phyloP scores from a whole-genome alignment of 2,888 invertebrate species.

The Drosophila birchii region DNA sequence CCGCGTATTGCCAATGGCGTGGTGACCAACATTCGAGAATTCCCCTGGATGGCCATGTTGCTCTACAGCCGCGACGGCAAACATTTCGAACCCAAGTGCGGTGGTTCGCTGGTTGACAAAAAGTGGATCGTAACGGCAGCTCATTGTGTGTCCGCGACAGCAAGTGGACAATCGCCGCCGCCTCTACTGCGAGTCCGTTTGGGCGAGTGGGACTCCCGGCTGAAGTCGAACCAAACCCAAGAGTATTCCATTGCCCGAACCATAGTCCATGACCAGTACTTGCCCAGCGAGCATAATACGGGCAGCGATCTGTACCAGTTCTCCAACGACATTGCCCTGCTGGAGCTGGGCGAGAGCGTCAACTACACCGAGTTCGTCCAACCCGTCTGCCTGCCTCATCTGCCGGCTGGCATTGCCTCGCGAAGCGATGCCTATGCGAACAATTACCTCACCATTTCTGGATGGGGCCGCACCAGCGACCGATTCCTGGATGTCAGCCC shows the following conservation, averaged over 20 bases:
- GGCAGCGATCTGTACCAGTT: conserved; percentile 86
- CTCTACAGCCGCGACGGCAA: conserved; percentile 38
- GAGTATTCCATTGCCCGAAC: conserved; percentile 77
- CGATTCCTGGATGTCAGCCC: conserved; percentile 84
- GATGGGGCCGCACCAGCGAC: conserved; percentile 88
- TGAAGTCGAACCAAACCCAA: conserved; percentile 70
- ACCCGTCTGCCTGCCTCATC: conserved; percentile 86
- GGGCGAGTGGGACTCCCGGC: conserved; percentile 84
- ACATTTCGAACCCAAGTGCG: conserved; percentile 40
- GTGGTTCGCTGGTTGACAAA: conserved; percentile 52
- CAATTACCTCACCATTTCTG: conserved; percentile 86
- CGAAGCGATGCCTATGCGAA: conserved; percentile 81
- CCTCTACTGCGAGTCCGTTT: conserved; percentile 82
- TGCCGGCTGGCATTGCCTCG: conserved; percentile 71
- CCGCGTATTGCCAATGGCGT: conserved; percentile 35
- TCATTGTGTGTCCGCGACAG: conserved; percentile 88
- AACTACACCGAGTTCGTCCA: conserved; percentile 86
- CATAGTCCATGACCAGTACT: conserved; percentile 87
- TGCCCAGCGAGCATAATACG: accelerated
- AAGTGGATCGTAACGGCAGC: conserved; percentile 87
- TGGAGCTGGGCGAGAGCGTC: conserved; percentile 87
- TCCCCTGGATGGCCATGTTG: conserved; percentile 60
- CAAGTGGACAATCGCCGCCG: conserved; percentile 80
- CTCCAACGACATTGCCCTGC: conserved; percentile 89
- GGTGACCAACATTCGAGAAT: conserved; percentile 41